Conservation (phyloP, 2,113 vertebrate genomes). For the Chunga burmeisteri region DNA sequence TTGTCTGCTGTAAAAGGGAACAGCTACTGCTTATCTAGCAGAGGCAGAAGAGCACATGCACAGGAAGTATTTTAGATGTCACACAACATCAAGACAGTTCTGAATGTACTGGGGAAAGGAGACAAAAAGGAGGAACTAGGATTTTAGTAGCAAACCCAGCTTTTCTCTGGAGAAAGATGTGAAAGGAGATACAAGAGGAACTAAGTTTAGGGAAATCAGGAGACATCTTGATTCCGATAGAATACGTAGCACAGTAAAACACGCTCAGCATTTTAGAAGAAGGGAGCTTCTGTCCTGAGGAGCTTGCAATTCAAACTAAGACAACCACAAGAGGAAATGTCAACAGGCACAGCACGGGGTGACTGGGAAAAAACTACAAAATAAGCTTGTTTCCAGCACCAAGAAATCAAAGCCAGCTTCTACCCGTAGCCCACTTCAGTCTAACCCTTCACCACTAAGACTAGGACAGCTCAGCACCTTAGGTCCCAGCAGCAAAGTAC, state of each 20-base stretch:
- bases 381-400: neutral
- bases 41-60: neutral
- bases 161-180: neutral
- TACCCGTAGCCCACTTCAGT: fast-evolving
- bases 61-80: neutral
- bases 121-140: neutral
- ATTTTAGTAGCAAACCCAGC: neutral
- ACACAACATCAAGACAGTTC: neutral
- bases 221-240: neutral
- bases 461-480: neutral
- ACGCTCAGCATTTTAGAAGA: neutral
- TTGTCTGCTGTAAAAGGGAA: neutral
- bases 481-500: neutral
- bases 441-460: neutral
- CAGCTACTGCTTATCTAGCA: neutral
- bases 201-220: neutral
- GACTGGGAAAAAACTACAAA: neutral
- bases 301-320: neutral
- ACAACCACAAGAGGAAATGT: neutral
- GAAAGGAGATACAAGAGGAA: neutral
- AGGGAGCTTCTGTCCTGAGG: neutral
- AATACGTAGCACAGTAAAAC: fast-evolving
- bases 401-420: neutral
- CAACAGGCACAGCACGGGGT: neutral
- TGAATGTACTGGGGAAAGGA: neutral